Conservation (phyloP, 2,113 vertebrate genomes). For the Lepidiolamprologus cunningtoni region DNA sequence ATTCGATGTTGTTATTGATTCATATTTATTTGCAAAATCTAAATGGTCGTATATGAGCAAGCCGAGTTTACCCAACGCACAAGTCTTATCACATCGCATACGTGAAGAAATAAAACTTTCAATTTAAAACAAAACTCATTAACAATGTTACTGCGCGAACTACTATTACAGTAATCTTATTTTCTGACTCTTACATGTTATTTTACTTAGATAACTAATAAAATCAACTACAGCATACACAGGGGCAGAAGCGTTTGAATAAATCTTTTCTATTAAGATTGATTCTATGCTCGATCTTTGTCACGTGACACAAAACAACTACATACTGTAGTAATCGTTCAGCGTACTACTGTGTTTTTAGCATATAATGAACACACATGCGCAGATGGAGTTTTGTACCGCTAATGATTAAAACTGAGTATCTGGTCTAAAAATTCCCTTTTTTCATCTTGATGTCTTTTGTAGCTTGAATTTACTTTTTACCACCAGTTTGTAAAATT, state of each 20-base stretch:
- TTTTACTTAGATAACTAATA: background rate
- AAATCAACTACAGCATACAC: background rate
- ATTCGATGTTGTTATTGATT: background rate
- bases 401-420: background rate
- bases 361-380: too few relatives aligned
- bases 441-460: background rate
- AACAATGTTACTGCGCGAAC: background rate
- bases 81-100: background rate
- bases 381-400: background rate
- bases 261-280: background rate
- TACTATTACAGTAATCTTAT: background rate
- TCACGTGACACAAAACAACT: constrained; percentile 45
- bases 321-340: background rate
- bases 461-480: background rate
- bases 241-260: background rate
- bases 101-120: background rate
- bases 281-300: background rate
- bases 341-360: background rate
- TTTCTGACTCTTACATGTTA: background rate
- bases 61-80: too few relatives aligned
- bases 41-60: background rate
- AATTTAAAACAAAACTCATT: background rate
- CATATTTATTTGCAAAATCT: background rate
- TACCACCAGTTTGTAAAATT: background rate
- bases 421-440: background rate